These are phyloP conservation scores for Drosophila setosimentum DNA, from an alignment of 2,888 invertebrate species.

Conservation along the genomic window DNA sequence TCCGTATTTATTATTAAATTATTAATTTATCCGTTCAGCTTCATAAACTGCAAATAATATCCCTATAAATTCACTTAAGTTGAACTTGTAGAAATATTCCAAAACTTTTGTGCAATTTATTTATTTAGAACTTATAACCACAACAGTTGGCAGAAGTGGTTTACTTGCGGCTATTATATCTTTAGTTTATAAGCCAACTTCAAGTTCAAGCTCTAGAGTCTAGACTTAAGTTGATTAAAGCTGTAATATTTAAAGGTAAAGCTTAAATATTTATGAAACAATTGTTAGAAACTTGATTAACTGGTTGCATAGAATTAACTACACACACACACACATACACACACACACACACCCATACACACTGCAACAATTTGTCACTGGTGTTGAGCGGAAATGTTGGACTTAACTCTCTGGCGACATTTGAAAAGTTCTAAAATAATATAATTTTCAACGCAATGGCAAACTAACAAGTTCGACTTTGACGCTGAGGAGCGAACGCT, in stretches of 20 bases:
- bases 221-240: slow-evolving; percentile 6
- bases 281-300: slow-evolving; percentile 59
- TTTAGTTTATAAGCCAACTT: slow-evolving; percentile 3
- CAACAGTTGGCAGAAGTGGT: slow-evolving; percentile 19
- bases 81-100: slow-evolving; percentile 2
- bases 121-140: background rate
- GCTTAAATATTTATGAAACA: slow-evolving; percentile 38
- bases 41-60: slow-evolving; percentile 4
- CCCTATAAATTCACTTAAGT: slow-evolving; percentile 11
- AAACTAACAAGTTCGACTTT: slow-evolving; percentile 77
- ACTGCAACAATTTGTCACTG: slow-evolving; percentile 62
- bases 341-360: slow-evolving; percentile 13
- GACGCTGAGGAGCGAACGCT: slow-evolving; percentile 35
- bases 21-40: background rate
- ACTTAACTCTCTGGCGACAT: slow-evolving; percentile 76
- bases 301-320: slow-evolving; percentile 59
- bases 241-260: background rate
- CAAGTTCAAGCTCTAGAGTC: background rate
- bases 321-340: slow-evolving; percentile 15
- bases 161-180: slow-evolving; percentile 10
- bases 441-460: slow-evolving; percentile 77
- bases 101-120: slow-evolving; percentile 12
- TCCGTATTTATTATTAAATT: background rate
- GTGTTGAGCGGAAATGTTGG: slow-evolving; percentile 44
- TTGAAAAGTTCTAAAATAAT: slow-evolving; percentile 79